Conservation (phyloP, 2,888 invertebrate genomes). For the Bhutanitis thaidina region DNA sequence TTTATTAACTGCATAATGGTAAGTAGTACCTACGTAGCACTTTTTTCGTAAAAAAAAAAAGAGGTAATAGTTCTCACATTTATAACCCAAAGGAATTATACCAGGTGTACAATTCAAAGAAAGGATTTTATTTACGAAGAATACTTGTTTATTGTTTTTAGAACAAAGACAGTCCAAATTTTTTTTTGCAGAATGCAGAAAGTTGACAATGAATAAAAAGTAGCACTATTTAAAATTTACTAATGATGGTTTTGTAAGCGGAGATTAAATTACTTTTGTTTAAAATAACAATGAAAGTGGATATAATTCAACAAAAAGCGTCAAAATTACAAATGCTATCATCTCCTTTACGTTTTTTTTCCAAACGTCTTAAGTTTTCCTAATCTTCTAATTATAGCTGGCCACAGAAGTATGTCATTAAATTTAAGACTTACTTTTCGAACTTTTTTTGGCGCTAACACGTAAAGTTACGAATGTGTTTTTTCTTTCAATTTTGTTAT, state of each 20-base stretch:
- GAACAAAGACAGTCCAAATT: background rate
- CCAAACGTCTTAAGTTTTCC: too few relatives aligned
- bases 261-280: conserved; percentile 8
- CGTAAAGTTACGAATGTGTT: too few relatives aligned
- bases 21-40: too few relatives aligned
- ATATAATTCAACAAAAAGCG: conserved; percentile 12
- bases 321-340: background rate
- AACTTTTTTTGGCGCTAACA: too few relatives aligned
- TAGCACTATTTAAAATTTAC: conserved; percentile 3
- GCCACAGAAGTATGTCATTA: too few relatives aligned
- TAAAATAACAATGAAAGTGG: background rate
- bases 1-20: too few relatives aligned
- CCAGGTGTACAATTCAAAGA: background rate
- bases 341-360: background rate
- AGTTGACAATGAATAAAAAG: background rate
- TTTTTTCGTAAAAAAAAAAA: too few relatives aligned
- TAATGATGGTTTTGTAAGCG: conserved; percentile 3
- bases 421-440: too few relatives aligned
- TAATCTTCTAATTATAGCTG: too few relatives aligned
- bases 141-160: background rate
- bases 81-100: background rate
- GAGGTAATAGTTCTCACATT: background rate
- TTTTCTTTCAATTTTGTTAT: too few relatives aligned
- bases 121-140: background rate
- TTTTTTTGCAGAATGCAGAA: background rate